Percentiles rank a stretch among this genome's conserved stretches.
Conservation (phyloP, 2,797 vertebrate genomes). For the Microctenopoma stevenorrisi region DNA sequence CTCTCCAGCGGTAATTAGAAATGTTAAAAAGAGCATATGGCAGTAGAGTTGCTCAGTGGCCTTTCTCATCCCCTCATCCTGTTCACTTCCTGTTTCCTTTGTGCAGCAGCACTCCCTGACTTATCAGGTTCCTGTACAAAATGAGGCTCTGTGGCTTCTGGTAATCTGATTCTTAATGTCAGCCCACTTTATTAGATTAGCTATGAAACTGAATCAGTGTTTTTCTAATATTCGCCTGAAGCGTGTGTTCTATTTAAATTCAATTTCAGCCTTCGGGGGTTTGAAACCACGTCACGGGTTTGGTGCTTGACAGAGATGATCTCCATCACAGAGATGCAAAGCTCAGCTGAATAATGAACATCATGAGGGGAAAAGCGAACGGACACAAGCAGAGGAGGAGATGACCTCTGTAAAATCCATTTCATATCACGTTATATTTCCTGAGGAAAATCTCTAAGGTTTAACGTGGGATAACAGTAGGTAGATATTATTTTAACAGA, state of each 20-base stretch:
- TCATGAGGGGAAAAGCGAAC: constrained; percentile 29
- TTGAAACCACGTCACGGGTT: constrained; percentile 45
- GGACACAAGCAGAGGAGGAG: constrained; percentile 50
- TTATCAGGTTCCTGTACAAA: constrained; percentile 62
- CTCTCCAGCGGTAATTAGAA: constrained; percentile 62
- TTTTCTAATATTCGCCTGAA: constrained; percentile 65
- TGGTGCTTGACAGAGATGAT: constrained; percentile 25
- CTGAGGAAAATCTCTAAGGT: constrained; percentile 33
- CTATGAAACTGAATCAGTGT: constrained; percentile 61
- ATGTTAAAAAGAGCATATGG: constrained; percentile 38
- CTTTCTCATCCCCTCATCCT: constrained; percentile 59
- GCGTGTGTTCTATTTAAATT: constrained; percentile 63
- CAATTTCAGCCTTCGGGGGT: constrained; percentile 51
- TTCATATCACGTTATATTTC: neutral
- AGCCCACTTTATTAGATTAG: constrained; percentile 67
- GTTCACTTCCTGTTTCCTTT: constrained; percentile 62
- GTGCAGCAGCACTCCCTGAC: constrained; percentile 51
- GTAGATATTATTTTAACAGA: constrained; percentile 60
- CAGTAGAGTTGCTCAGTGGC: constrained; percentile 49
- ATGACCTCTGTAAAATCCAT: constrained; percentile 59
- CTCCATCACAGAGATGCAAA: constrained; percentile 36
- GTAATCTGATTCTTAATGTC: constrained; percentile 62
- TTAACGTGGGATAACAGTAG: constrained; percentile 46
- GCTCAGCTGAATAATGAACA: constrained; percentile 46
- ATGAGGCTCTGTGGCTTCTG: constrained; percentile 46